Base-by-base conservation (phyloP, 2,113 vertebrate species). In the Pterophyllum scalare region DNA sequence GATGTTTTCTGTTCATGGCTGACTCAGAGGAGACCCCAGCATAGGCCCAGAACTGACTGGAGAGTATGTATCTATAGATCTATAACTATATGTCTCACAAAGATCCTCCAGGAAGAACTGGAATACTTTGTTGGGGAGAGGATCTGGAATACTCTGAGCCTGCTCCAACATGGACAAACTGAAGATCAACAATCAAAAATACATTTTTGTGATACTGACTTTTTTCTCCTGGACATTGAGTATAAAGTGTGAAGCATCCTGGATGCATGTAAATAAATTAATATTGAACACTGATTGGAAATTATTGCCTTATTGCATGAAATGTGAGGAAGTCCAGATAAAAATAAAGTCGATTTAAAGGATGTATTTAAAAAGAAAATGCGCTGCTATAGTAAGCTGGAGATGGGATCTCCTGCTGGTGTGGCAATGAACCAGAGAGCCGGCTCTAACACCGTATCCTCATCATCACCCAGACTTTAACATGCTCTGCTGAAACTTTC, bases 151-250 rank as follows among this genome's bases (percentile, higher is more conserved):
- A 49, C 9, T 5, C 5, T 19, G 64, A 49, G 26, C 64, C 24
- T 12, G 64, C 15, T 0, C 65, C 24, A 70, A 49, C 43, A 40
- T 22, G 24, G 24, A 52, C 17, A 52, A 70, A 70, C 15, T 12
- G 3, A 2, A 7, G 0, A 15, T 15, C 5, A 70, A 70, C 4
- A 0, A 3, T 49, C 40, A 28, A 19, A 70, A 49, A 49, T 49
- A 15, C 64, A 67, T 28, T 40, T 40, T 9, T 28, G 35, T 9
- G 7, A 10, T 38, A 38, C 8, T 38, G 35, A 10, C 35, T 40
- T 40, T 40, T 40, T 40, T 40, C 38, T 40, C 9, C 9, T 40
- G 38, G 38, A 40, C 38, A 12, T 40, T 3, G 10, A 11, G 10
- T 40, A 3, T 40, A 40, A 40, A 4, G 10, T 40, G 38, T 40